Base-by-base conservation (phyloP, 2,113 vertebrate species). In the Cygnus atratus region DNA sequence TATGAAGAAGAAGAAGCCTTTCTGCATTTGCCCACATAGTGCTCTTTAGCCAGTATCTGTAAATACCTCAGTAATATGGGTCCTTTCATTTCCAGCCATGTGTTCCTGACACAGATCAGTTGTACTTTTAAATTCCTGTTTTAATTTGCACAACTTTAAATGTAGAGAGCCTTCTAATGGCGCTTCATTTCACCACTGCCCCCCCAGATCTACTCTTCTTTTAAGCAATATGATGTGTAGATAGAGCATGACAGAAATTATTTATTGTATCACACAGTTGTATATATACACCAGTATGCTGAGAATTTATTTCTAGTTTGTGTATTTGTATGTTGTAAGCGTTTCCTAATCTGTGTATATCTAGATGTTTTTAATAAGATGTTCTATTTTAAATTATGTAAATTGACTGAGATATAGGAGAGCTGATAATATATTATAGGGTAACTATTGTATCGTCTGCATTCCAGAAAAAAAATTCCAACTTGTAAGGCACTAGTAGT, bases 221-320 rank as follows among this genome's bases (percentile, higher is more conserved):
- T 99, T 99, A 99, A 99, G 99, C 99, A 99, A 99, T 99, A 99
- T 99, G 99, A 99, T 99, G 99, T 99, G 99, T 99, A 99, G 99
- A 99, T 99, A 99, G 98, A 99, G 99, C 99, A 99, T 99, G 99
- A 99, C 98, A 98, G 98, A 99, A 99, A 99, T 98, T 98, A 98
- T 98, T 99, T 99, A 99, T 98, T 98, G 99, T 99, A 99, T 99
- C 98, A 98, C 99, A 98, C 97, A 97, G 98, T 99, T 99, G 99
- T 99, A 99, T 98, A 98, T 98, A 99, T 98, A 99, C 98, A 99
- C 98, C 98, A 99, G 98, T 99, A 99, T 98, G 99, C 98, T 99
- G 97, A 99, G 98, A 98, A 98, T 98, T 99, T 97, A 99, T 99
- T 99, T 99, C 98, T 99, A 99, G 99, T 99, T 99, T 98, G 98